Evolutionary conservation across 2,113 vertebrate species (phyloP).

Genomic region (Phrynocephalus versicolor): DNA sequence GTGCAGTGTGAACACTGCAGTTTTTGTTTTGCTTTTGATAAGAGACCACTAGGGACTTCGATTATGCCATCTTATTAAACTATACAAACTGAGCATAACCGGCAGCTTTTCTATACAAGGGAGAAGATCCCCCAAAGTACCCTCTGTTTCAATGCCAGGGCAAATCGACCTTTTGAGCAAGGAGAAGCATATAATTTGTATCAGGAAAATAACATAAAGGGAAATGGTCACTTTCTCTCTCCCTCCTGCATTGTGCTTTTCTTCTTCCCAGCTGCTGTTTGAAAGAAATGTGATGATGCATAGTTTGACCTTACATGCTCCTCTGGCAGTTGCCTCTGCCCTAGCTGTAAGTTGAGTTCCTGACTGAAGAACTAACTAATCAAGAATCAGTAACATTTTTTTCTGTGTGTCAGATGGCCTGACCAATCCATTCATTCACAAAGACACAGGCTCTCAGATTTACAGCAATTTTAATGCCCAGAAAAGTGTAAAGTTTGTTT

Average conservation of each 20-base stretch:
- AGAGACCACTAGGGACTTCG: not conserved
- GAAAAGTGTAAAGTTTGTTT: conserved; percentile 17
- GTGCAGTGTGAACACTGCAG: not conserved
- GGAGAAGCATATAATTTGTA: not conserved
- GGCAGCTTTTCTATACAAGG: not conserved
- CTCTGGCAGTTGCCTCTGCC: not conserved
- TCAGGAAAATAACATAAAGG: not conserved
- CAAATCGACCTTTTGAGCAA: not conserved
- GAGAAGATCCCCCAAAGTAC: not conserved
- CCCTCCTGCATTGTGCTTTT: not conserved
- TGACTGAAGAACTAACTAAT: not conserved
- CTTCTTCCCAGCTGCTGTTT: not conserved
- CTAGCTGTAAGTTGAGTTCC: not conserved
- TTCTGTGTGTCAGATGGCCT: not conserved
- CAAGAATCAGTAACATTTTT: not conserved
- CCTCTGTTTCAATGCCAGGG: not conserved
- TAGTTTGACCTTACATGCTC: not conserved
- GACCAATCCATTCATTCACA: not conserved
- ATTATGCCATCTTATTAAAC: not conserved
- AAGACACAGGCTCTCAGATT: not conserved
- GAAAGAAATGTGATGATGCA: not conserved
- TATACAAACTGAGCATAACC: not conserved
- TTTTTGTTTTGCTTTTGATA: not conserved
- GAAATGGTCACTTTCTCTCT: not conserved
- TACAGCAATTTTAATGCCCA: conserved; percentile 3